phyloP scores from a whole-genome alignment of 2,113 vertebrate genomes.

The Monopterus albus region DNA sequence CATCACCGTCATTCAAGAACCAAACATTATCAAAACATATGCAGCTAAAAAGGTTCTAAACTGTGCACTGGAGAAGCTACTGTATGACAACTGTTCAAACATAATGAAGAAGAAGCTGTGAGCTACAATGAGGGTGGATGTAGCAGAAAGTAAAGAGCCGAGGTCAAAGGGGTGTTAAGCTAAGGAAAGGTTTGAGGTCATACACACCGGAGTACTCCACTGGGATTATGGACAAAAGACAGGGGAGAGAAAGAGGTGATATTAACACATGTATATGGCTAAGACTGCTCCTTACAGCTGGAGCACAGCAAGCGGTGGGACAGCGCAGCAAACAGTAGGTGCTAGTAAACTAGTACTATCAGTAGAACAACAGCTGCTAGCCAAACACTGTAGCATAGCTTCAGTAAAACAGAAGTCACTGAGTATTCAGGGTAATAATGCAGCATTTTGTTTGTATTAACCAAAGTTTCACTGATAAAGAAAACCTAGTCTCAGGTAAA shows the following conservation, averaged over 20 bases:
- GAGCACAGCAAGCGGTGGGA: constrained; percentile 38
- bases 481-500: too few relatives aligned
- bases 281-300: constrained; percentile 46
- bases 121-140: constrained; percentile 23
- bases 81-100: constrained; percentile 24
- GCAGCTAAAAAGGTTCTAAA: constrained; percentile 8
- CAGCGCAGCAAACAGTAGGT: constrained; percentile 19
- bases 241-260: constrained; percentile 85
- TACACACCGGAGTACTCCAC: constrained; percentile 99
- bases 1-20: constrained; percentile 57
- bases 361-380: neutral
- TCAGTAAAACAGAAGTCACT: neutral
- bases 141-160: constrained; percentile 40
- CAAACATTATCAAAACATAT: constrained; percentile 14
- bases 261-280: constrained; percentile 71
- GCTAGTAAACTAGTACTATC: neutral
- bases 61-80: constrained; percentile 10
- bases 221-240: constrained; percentile 90
- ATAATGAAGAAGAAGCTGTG: constrained; percentile 48
- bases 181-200: constrained; percentile 80
- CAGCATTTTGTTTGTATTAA: neutral
- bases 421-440: neutral
- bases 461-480: too few relatives aligned
- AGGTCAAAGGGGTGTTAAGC: constrained; percentile 23
- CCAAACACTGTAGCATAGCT: neutral